phyloP scores from a whole-genome alignment of 2,797 vertebrate species.

The Prionace glauca region DNA sequence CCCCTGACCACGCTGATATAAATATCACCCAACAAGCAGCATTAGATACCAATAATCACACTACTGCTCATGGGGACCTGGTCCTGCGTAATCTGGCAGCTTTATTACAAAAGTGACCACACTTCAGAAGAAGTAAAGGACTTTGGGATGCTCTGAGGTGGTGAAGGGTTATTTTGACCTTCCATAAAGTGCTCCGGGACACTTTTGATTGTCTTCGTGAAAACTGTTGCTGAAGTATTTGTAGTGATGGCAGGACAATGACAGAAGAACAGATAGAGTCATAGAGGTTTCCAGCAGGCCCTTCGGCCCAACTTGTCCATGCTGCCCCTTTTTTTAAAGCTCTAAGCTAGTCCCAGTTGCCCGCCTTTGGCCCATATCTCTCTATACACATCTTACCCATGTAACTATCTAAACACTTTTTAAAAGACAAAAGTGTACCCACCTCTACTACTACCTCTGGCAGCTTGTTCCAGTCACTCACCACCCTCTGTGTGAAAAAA shows the following conservation, averaged over 20 bases:
- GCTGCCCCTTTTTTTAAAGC: no score
- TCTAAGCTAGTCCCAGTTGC: no score
- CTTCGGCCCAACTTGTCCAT: no score
- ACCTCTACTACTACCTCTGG: no score
- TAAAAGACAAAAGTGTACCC: no score
- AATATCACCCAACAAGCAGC: neutral
- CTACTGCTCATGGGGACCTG: neutral
- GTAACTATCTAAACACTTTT: no score
- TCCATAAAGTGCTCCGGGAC: neutral
- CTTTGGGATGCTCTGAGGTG: neutral
- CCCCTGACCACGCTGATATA: neutral
- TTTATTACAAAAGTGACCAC: neutral
- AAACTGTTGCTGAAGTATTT: neutral
- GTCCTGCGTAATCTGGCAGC: neutral
- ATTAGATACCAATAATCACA: no score
- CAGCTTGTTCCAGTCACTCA: no score
- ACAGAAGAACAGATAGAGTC: neutral
- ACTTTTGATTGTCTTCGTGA: neutral
- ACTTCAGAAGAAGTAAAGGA: neutral
- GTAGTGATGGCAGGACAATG: neutral
- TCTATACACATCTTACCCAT: no score
- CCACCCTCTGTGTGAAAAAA: no score
- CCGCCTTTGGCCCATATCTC: no score
- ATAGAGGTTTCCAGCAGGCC: no score
- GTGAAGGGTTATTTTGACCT: neutral